Base-by-base conservation (phyloP, 2,797 vertebrate species). In the Squalus acanthias region DNA sequence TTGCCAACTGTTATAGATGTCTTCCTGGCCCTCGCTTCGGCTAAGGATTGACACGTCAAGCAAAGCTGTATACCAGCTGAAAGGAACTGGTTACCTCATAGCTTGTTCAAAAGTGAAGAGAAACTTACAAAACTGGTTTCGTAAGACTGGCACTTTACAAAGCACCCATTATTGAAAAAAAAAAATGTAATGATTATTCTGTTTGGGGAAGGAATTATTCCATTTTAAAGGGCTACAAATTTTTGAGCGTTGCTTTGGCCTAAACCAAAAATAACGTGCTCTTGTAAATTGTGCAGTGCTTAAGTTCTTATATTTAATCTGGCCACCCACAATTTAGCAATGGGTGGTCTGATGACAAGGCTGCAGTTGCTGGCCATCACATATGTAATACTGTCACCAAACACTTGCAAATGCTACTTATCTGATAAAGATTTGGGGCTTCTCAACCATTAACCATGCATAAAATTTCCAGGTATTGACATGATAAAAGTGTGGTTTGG, bases 51-150 rank as follows among this genome's bases (percentile, higher is more conserved):
- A 72, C 67, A 70, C 67, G 12, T 95, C 93, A 95, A 70, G 94
- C 70, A 46, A 29, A 29, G 69, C 93, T 29, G 39, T 70, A 39
- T 8, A 76, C 70, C 94, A 95, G 94, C 94, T 95, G 94, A 95
- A 95, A 57, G 94, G 46, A 95, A 74, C 94, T 74, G 94, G 69
- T 76, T 95, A 95, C 70, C 94, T 95, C 94, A 95, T 57, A 74
- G 15, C 50, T 53, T 95, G 93, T 95, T 50, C 89, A 92, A 65
- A 92, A 92, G 57, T 65, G 89, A 29, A 95, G 93, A 53, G 69
- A 72, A 95, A 95, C 39, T 69, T 95, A 72, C 69, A 95, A 74
- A 95, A 72, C 70, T 57, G 69, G 50, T 72, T 95, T 76, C 50
- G 69, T 53, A 57, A 53, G n/a, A 24, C 91, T 69, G 63, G 91